phyloP scores from a whole-genome alignment of 2,888 invertebrate genomes.

The Junonia oenone region DNA sequence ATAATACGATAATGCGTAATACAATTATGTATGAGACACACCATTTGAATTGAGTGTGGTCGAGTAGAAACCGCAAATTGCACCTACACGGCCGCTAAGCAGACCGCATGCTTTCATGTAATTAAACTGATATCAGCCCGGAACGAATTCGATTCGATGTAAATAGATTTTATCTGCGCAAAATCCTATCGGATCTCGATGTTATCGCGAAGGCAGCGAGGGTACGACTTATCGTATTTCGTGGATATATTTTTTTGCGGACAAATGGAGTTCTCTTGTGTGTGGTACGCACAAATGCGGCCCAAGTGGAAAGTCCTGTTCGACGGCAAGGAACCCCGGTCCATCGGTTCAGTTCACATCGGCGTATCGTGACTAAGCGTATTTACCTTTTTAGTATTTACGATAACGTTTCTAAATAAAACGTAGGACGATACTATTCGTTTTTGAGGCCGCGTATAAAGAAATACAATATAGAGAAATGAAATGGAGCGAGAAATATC shows the following conservation, averaged over 20 bases:
- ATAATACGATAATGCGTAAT: conserved; percentile 1
- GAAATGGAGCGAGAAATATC: neutral
- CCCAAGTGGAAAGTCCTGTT: conserved; percentile 63
- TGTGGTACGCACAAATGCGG: conserved; percentile 53
- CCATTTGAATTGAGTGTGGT: conserved; percentile 14
- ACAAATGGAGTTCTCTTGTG: conserved; percentile 69
- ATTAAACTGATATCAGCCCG: conserved; percentile 18
- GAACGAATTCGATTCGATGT: neutral
- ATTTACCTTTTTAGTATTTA: conserved; percentile 45
- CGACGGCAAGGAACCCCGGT: conserved; percentile 39
- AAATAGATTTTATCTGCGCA: conserved; percentile 1
- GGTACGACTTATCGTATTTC: conserved; percentile 37
- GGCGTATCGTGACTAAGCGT: conserved; percentile 48
- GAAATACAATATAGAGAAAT: neutral
- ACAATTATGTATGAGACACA: neutral
- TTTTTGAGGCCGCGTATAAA: neutral
- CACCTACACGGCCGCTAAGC: conserved; percentile 10
- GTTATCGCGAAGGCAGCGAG: conserved; percentile 29
- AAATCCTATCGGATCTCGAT: neutral
- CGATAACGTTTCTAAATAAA: conserved; percentile 30
- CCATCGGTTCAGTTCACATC: conserved; percentile 30
- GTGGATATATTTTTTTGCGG: conserved; percentile 53
- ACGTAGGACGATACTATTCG: neutral
- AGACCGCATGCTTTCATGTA: conserved; percentile 19
- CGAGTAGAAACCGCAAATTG: conserved; percentile 21